These are phyloP conservation scores for Callospermophilus lateralis DNA, from an alignment of 2,113 vertebrate species.

Conservation along the genomic window DNA sequence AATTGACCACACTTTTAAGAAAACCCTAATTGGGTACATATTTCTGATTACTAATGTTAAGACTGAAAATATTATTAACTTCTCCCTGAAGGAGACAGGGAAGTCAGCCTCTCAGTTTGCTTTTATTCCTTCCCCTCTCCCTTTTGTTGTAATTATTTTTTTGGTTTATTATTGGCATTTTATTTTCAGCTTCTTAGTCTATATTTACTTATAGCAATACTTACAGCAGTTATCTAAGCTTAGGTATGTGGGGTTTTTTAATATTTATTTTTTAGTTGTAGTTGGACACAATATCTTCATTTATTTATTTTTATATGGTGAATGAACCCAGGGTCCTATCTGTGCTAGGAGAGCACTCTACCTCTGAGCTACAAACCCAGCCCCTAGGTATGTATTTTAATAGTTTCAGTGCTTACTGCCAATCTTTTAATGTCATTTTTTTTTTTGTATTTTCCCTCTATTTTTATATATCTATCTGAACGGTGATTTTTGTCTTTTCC, in stretches of 20 bases:
- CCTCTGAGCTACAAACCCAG: too few relatives aligned
- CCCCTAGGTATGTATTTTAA: not conserved
- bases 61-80: not conserved
- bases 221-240: not conserved
- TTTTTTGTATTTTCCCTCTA: not conserved
- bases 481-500: not conserved
- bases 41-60: not conserved
- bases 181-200: constrained; percentile 1
- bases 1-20: not conserved
- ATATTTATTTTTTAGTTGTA: too few relatives aligned
- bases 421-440: not conserved
- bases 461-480: not conserved
- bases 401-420: not conserved
- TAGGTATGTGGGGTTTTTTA: not conserved
- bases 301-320: too few relatives aligned
- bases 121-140: not conserved
- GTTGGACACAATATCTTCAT: too few relatives aligned
- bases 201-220: not conserved
- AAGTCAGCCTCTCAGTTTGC: not conserved
- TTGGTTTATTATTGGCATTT: not conserved
- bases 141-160: constrained; percentile 1
- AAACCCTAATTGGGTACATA: not conserved
- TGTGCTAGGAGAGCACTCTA: too few relatives aligned
- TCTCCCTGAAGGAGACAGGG: not conserved
- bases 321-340: too few relatives aligned